Percentiles rank a stretch among this genome's conserved stretches.
phyloP scores from a whole-genome alignment of 2,888 invertebrate species.

The Fabriciana adippe region DNA sequence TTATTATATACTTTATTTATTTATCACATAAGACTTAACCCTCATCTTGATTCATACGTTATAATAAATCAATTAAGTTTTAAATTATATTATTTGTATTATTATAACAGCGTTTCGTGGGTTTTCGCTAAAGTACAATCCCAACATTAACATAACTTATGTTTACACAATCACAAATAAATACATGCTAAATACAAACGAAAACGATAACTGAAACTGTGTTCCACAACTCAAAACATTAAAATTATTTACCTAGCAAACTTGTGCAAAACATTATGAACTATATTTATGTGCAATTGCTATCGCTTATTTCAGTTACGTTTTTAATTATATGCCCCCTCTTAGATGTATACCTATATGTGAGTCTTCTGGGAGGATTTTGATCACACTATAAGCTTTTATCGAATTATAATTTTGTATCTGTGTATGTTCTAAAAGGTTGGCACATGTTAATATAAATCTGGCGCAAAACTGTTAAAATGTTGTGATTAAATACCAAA shows the following conservation, averaged over 20 bases:
- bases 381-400: slow-evolving; percentile 1
- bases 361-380: slow-evolving; percentile 24
- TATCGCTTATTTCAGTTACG: slow-evolving; percentile 56
- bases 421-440: slow-evolving; percentile 47
- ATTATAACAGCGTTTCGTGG: slow-evolving; percentile 9
- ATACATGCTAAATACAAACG: slow-evolving; percentile 35
- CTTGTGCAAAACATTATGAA: not conserved
- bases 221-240: slow-evolving; percentile 11
- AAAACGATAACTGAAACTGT: slow-evolving; percentile 41
- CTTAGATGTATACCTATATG: slow-evolving; percentile 42
- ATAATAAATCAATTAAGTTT: not conserved
- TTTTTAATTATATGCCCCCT: slow-evolving; percentile 47
- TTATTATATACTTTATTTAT: too few species aligned
- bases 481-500: slow-evolving; percentile 62
- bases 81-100: not conserved
- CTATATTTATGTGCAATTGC: slow-evolving; percentile 13
- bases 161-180: slow-evolving; percentile 24
- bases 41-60: slow-evolving; percentile 9
- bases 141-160: slow-evolving; percentile 15
- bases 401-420: slow-evolving; percentile 28
- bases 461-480: slow-evolving; percentile 46
- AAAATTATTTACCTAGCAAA: not conserved
- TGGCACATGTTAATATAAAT: slow-evolving; percentile 49
- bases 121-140: slow-evolving; percentile 19
- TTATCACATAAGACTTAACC: not conserved